Percentiles rank a stretch among this genome's conserved stretches.
Conservation (phyloP, 1,140 invertebrate genomes). For the Dermatophagoides farinae region DNA sequence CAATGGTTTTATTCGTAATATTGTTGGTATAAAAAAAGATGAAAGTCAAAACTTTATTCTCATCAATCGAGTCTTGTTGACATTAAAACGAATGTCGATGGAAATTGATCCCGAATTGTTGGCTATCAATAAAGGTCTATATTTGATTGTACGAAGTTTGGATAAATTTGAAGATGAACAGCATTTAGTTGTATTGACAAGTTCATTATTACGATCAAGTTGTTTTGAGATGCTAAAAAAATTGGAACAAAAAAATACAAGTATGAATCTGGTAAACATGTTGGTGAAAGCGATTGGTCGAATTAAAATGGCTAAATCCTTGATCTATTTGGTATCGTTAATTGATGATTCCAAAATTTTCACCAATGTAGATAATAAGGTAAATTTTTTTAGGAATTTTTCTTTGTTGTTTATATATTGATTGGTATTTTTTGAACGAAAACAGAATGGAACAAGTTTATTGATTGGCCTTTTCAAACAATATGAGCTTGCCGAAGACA, state of each 20-base stretch:
- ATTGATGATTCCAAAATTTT: conserved; percentile 1
- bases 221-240: background rate
- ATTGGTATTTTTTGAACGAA: background rate
- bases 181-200: background rate
- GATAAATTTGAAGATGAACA: background rate
- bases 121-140: background rate
- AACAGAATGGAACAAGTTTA: background rate
- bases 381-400: background rate
- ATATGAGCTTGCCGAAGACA: background rate
- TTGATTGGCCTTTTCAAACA: background rate
- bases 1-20: conserved; percentile 9
- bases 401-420: background rate
- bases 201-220: background rate
- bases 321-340: background rate
- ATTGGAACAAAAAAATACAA: background rate
- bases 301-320: background rate
- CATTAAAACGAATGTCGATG: background rate
- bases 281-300: background rate
- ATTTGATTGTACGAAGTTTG: background rate
- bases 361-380: background rate
- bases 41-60: background rate
- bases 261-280: background rate
- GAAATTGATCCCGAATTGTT: background rate
- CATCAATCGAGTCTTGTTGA: background rate
- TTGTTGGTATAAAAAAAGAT: background rate